Evolutionary conservation across 2,888 invertebrate species (phyloP).

Genomic region (Athalia cordata): DNA sequence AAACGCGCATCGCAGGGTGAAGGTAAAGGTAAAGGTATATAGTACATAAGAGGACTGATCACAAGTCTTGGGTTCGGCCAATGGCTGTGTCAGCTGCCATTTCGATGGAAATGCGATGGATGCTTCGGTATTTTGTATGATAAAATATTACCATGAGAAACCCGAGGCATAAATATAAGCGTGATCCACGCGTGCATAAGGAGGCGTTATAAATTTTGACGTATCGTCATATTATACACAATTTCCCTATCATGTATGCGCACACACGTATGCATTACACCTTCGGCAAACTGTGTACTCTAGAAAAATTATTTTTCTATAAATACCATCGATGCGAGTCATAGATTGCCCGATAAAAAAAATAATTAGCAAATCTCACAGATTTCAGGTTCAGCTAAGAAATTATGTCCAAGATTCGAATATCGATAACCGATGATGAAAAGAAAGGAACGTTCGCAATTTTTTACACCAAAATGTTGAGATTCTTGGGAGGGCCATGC

Average conservation of each 20-base stretch:
- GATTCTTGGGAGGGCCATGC: not conserved
- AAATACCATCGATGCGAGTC: no score
- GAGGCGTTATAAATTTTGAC: conserved; percentile 44
- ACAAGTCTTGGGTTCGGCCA: conserved; percentile 48
- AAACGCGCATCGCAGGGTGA: no score
- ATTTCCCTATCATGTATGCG: not conserved
- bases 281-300: not conserved
- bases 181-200: conserved; percentile 38
- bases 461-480: no score
- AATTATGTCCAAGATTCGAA: no score
- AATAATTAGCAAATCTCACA: no score
- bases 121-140: conserved; percentile 68
- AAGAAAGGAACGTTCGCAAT: no score
- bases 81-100: conserved; percentile 69
- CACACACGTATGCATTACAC: not conserved
- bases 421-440: no score
- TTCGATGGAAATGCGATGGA: conserved; percentile 71
- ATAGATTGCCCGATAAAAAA: no score
- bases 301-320: no score
- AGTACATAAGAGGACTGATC: not conserved
- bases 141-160: conserved; percentile 67
- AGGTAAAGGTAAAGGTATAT: no score
- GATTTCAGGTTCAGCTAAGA: no score
- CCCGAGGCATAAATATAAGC: not conserved
- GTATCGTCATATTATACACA: conserved; percentile 37